Conservation (phyloP, 2,888 invertebrate genomes). For the Lasioglossum vierecki region DNA sequence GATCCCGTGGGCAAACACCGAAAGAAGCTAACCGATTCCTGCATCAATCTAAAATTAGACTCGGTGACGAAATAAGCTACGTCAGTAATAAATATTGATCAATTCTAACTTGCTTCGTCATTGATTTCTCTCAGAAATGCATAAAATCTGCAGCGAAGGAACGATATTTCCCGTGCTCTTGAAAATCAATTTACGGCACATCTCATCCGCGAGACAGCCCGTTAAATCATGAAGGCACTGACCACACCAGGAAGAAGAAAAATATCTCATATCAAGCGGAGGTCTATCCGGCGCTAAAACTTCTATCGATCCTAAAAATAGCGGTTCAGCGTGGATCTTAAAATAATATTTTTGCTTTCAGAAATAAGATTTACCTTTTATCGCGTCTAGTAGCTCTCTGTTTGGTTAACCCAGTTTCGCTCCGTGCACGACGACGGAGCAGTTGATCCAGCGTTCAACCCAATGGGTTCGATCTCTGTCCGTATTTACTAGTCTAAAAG, state of each 20-base stretch:
- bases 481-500: constrained; percentile 52
- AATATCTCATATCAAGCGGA: constrained; percentile 36
- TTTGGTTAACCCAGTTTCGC: constrained; percentile 55
- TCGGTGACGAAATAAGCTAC: not conserved
- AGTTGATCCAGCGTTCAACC: constrained; percentile 32
- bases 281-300: constrained; percentile 1
- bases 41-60: not conserved
- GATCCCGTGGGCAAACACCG: not conserved
- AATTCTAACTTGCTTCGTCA: not conserved
- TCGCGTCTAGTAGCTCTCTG: constrained; percentile 52
- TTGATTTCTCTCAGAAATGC: too few relatives aligned
- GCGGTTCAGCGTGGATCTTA: constrained; percentile 44
- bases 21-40: not conserved
- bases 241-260: constrained; percentile 14
- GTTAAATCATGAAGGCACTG: not conserved
- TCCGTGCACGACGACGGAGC: not conserved
- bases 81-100: not conserved
- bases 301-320: constrained; percentile 51
- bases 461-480: constrained; percentile 43
- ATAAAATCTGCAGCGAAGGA: not conserved
- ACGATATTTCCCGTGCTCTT: not conserved
- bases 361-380: constrained; percentile 64
- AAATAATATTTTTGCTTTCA: constrained; percentile 62
- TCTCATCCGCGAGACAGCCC: not conserved
- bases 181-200: not conserved